These are phyloP conservation scores for Morinoia aosen DNA, from an alignment of 2,888 invertebrate genomes.

Conservation along the genomic window DNA sequence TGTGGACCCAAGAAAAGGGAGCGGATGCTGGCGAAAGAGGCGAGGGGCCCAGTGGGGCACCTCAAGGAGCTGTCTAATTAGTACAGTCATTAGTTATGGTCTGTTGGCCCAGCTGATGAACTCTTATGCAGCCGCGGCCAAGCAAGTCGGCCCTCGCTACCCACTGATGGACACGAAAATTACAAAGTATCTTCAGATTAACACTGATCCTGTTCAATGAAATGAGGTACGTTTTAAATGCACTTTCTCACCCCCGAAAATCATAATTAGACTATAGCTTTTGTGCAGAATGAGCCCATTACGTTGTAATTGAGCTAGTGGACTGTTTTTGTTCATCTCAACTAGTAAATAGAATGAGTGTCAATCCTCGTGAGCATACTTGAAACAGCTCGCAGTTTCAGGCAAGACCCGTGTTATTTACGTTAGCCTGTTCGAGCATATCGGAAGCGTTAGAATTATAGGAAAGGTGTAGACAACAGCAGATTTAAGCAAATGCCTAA, in stretches of 20 bases:
- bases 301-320: no score
- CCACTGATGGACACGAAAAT: background rate
- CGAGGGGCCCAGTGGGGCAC: background rate
- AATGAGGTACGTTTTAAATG: background rate
- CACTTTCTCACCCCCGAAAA: no score
- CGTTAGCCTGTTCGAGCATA: no score
- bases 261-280: no score
- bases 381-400: background rate
- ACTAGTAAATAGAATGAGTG: background rate
- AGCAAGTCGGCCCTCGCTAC: background rate
- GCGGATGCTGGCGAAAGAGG: background rate
- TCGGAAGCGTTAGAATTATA: no score
- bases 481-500: no score
- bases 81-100: constrained; percentile 47
- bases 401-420: background rate
- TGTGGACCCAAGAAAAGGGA: background rate
- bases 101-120: background rate
- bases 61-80: constrained; percentile 35
- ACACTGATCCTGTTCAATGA: background rate
- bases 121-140: background rate
- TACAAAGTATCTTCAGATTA: background rate
- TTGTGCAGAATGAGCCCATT: no score
- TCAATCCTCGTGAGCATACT: background rate
- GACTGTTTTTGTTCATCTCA: no score
- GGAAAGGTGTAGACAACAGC: no score